Conservation (phyloP, 2,113 vertebrate species). For the Heterochromis multidens region DNA sequence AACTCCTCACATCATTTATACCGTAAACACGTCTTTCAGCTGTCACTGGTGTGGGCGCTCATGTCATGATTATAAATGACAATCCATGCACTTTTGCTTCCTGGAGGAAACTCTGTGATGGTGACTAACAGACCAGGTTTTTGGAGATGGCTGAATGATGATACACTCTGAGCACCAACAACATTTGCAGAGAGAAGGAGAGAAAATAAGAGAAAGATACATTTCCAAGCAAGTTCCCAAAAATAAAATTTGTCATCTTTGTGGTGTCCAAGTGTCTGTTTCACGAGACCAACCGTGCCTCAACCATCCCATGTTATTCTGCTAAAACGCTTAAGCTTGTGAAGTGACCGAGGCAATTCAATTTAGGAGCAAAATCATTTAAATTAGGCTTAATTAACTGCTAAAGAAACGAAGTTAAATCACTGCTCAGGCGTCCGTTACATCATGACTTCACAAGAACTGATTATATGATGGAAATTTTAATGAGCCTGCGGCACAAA, state of each 20-base stretch:
- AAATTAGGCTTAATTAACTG: slow-evolving; percentile 20
- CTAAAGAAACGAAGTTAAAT: slow-evolving; percentile 29
- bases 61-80: slow-evolving; percentile 40
- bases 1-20: slow-evolving; percentile 21
- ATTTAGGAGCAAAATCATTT: slow-evolving; percentile 57
- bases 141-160: slow-evolving; percentile 36
- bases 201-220: not conserved
- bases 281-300: slow-evolving; percentile 9
- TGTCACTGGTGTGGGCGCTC: slow-evolving; percentile 1
- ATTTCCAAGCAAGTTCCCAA: not conserved
- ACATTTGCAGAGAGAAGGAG: not conserved
- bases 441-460: not conserved
- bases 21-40: slow-evolving; percentile 36
- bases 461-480: slow-evolving; percentile 17
- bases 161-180: not conserved
- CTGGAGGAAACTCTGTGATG: not conserved
- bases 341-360: slow-evolving; percentile 33
- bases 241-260: slow-evolving; percentile 41
- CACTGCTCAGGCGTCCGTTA: not conserved
- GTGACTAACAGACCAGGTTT: slow-evolving; percentile 22
- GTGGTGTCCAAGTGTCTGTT: slow-evolving; percentile 64
- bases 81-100: slow-evolving; percentile 1
- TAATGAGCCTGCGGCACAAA: slow-evolving; percentile 26
- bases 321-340: slow-evolving; percentile 40
- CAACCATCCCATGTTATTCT: slow-evolving; percentile 81